Evolutionary conservation across 2,797 vertebrate genomes (phyloP), one percentile per base, ranked within the genome.

Genomic region (Clarias laeviceps): DNA sequence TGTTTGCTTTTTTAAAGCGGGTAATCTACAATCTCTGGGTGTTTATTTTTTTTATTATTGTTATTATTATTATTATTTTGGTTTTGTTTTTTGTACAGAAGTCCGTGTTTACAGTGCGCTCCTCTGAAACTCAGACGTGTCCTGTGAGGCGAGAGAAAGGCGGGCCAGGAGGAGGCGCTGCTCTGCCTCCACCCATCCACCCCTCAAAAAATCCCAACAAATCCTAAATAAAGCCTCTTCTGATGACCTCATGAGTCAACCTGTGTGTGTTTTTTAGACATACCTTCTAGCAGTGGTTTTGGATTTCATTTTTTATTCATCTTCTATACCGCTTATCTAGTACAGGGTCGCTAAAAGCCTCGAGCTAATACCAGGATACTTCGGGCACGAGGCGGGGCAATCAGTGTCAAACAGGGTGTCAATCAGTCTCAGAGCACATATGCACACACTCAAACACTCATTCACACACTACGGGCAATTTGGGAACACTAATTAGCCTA

Each of bases 91-190:
- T 95, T 95, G 94, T 95, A 95, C 92, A 95, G 93, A 94, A 93
- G 92, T 95, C 90, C 90, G 92, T 94, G 94, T 95, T 95, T 95
- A 95, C 93, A 94, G 89, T 94, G 89, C 87, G 91, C 90, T 90
- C 92, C 91, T 89, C 87, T 91, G 82, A 91, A 88, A 87, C 64
- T 92, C 89, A 88, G 91, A 90, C 77, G 85, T 88, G 84, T 90
- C 12, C 84, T 56, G 34, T 91, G 88, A 91, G 89, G 91, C 89
- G 90, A 86, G 88, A 82, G 87, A 54, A 83, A 74, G 85, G 78
- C 50, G 65, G 79, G 70, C 76, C 73, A 82, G 68, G 70, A 9
- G 24, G 73, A 40, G 79, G 86, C 76, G 66, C 64, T 40, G 82
- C 66, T 56, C 83, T 70, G 73, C 82, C 86, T 83, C 27, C 81